phyloP scores from a whole-genome alignment of 1,140 invertebrate species.

The Drosophila obscura region DNA sequence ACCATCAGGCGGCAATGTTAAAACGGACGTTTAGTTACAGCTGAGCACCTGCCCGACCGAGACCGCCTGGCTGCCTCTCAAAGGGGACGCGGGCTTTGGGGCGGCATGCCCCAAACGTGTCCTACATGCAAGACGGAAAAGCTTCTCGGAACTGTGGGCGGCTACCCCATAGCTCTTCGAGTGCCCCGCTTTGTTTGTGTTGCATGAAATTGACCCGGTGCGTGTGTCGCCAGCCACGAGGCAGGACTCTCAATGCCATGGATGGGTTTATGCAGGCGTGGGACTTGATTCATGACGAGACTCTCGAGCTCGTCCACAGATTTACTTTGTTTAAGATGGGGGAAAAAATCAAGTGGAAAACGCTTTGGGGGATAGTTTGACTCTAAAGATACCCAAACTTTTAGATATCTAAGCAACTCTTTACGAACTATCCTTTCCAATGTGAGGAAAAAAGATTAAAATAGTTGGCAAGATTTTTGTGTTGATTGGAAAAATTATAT shows the following conservation, averaged over 20 bases:
- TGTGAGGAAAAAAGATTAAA: too few relatives aligned
- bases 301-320: constrained; percentile 10
- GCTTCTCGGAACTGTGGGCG: not conserved
- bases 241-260: constrained; percentile 19
- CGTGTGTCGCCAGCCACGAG: constrained; percentile 56
- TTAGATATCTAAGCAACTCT: too few relatives aligned
- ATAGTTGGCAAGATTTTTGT: too few relatives aligned
- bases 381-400: too few relatives aligned
- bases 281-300: constrained; percentile 45
- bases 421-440: too few relatives aligned
- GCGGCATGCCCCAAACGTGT: constrained; percentile 56
- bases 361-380: too few relatives aligned
- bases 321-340: not conserved
- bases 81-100: constrained; percentile 33
- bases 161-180: not conserved
- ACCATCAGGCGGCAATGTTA: constrained; percentile 59
- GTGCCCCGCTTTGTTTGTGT: constrained; percentile 30
- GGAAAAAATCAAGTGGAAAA: too few relatives aligned
- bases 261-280: constrained; percentile 40
- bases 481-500: too few relatives aligned
- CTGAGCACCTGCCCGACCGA: constrained; percentile 64
- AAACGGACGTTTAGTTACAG: constrained; percentile 77
- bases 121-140: constrained; percentile 50
- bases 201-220: constrained; percentile 77
- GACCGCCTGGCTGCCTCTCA: constrained; percentile 58